These are phyloP conservation scores for Calliopum simillimum DNA, from an alignment of 2,888 invertebrate species.

Conservation along the genomic window DNA sequence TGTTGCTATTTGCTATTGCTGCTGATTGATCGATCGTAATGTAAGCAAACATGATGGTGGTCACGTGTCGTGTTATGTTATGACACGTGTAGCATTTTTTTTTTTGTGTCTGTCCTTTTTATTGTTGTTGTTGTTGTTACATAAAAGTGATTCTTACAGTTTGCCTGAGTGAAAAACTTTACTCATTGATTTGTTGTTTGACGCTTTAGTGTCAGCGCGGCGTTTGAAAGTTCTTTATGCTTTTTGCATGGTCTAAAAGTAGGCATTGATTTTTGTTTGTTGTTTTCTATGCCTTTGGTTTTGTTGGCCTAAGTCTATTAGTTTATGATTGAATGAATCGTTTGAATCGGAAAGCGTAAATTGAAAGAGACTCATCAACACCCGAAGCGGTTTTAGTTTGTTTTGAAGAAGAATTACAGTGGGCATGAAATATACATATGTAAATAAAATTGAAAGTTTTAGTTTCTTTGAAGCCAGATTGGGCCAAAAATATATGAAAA, in stretches of 20 bases:
- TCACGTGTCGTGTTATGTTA: slow-evolving; percentile 63
- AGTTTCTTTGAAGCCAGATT: too few relatives aligned
- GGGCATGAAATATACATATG: too few relatives aligned
- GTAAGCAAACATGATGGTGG: slow-evolving; percentile 67
- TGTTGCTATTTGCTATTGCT: slow-evolving; percentile 43
- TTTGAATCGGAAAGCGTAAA: neutral
- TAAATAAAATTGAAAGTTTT: too few relatives aligned
- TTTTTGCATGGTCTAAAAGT: slow-evolving; percentile 53
- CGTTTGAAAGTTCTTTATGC: neutral
- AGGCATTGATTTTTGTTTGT: slow-evolving; percentile 55
- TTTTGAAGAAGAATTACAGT: neutral
- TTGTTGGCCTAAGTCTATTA: slow-evolving; percentile 18
- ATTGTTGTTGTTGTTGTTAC: slow-evolving; percentile 27
- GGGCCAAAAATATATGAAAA: too few relatives aligned
- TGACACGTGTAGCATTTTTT: slow-evolving; percentile 58
- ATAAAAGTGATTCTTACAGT: slow-evolving; percentile 26
- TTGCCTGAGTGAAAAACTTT: slow-evolving; percentile 12
- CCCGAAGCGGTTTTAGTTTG: neutral
- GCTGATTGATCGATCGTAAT: slow-evolving; percentile 64
- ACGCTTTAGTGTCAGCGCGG: neutral
- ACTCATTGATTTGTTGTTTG: slow-evolving; percentile 29
- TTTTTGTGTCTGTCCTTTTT: neutral
- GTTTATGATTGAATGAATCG: slow-evolving; percentile 32
- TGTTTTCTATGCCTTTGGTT: neutral
- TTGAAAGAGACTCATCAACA: slow-evolving; percentile 25